These are phyloP conservation scores for Pogona vitticeps DNA, from an alignment of 2,113 vertebrate genomes.

Conservation along the genomic window DNA sequence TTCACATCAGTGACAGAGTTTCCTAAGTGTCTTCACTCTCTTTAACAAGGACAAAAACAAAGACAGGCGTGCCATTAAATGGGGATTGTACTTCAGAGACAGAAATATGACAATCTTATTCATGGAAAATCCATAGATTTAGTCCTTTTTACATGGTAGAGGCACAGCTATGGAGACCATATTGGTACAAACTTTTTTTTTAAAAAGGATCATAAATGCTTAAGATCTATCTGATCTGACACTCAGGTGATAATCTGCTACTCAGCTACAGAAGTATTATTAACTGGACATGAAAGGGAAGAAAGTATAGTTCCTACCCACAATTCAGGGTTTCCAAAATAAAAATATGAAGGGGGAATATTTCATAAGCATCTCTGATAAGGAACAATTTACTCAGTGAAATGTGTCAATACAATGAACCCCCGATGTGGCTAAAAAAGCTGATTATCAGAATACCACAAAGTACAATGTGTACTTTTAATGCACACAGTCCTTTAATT, in stretches of 20 bases:
- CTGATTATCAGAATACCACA: background rate
- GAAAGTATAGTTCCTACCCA: background rate
- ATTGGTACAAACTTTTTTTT: slow-evolving; percentile 2
- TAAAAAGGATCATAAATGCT: slow-evolving; percentile 31
- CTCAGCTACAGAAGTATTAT: slow-evolving; percentile 27
- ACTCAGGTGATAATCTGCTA: slow-evolving; percentile 21
- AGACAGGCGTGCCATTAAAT: too few species aligned
- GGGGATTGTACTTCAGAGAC: too few species aligned
- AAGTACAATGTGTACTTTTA: background rate
- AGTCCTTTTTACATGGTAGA: too few species aligned
- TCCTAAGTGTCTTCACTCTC: too few species aligned
- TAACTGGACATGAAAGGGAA: background rate
- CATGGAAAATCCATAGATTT: too few species aligned
- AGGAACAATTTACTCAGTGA: background rate
- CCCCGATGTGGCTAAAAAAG: background rate
- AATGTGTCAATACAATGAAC: background rate
- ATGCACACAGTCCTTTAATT: background rate
- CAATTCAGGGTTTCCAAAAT: background rate
- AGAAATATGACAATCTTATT: too few species aligned
- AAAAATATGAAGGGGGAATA: background rate
- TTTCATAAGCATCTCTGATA: background rate
- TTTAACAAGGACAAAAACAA: too few species aligned
- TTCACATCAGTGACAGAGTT: too few species aligned
- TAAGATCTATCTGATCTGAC: too few species aligned
- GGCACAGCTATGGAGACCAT: too few species aligned